Evolutionary conservation across 1,140 invertebrate species (phyloP).

Genomic region (Vanessa tameamea): DNA sequence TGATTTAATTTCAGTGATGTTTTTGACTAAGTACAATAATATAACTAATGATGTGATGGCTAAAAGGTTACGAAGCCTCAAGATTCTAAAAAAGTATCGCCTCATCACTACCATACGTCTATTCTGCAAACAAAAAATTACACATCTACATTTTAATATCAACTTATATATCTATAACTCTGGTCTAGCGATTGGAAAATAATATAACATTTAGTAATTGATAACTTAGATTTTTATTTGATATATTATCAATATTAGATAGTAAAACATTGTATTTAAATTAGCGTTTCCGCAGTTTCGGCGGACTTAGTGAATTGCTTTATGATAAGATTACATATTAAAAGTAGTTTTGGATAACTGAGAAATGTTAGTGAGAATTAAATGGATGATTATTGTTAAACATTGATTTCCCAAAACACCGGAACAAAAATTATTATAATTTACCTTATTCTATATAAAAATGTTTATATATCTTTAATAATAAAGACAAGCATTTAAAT

Average conservation of each 20-base stretch:
- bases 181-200: background rate
- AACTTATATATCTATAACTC: too few relatives aligned
- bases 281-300: background rate
- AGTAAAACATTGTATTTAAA: background rate
- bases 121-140: conserved; percentile 18
- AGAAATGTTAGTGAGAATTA: too few relatives aligned
- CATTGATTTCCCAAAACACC: background rate
- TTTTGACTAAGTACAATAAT: conserved; percentile 50
- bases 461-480: conserved; percentile 2
- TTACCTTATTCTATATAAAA: background rate
- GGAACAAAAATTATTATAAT: background rate
- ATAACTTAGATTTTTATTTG: background rate
- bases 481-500: conserved; percentile 8
- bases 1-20: conserved; percentile 29
- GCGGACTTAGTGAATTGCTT: background rate
- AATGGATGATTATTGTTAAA: background rate
- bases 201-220: background rate
- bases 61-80: conserved; percentile 52
- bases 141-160: too few relatives aligned
- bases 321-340: background rate
- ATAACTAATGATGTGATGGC: conserved; percentile 29
- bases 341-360: too few relatives aligned
- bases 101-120: conserved; percentile 31
- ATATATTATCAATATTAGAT: background rate
- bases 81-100: conserved; percentile 44